Conservation (phyloP, 2,888 invertebrate species). For the Sphecodes monilicornis region DNA sequence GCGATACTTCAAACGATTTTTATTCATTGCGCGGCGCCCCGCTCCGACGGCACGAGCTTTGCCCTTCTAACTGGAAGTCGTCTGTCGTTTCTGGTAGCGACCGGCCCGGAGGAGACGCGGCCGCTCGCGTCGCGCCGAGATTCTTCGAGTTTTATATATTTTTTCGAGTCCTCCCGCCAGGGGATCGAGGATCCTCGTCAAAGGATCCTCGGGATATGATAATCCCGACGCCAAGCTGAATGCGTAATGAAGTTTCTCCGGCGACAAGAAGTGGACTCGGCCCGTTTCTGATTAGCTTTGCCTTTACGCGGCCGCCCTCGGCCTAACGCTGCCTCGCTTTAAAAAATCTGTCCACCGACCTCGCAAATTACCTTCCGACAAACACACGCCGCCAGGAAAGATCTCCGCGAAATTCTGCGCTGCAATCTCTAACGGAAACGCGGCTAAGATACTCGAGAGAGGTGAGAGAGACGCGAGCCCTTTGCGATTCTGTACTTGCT, state of each 20-base stretch:
- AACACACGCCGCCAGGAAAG: neutral
- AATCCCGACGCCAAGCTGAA: constrained; percentile 81
- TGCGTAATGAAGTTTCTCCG: constrained; percentile 79
- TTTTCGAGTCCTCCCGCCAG: constrained; percentile 68
- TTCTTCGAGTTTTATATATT: constrained; percentile 78
- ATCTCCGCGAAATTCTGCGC: neutral
- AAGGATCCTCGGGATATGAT: constrained; percentile 82
- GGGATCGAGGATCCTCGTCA: constrained; percentile 75
- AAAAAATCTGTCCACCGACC: constrained; percentile 31
- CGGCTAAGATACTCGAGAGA: neutral
- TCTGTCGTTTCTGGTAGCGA: constrained; percentile 62
- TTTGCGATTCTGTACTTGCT: too few species aligned
- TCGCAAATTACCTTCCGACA: constrained; percentile 32
- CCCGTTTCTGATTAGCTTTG: constrained; percentile 75
- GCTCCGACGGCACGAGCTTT: constrained; percentile 76
- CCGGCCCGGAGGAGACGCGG: constrained; percentile 55
- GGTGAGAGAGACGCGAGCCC: too few species aligned
- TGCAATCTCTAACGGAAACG: neutral
- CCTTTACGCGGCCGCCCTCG: constrained; percentile 58
- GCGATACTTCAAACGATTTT: constrained; percentile 84
- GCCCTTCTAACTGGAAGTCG: constrained; percentile 71
- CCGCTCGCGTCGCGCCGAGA: constrained; percentile 56
- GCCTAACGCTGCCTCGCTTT: constrained; percentile 12
- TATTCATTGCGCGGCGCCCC: constrained; percentile 83
- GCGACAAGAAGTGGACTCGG: constrained; percentile 66